Conservation (phyloP, 2,797 vertebrate species). For the Botia kubotai region DNA sequence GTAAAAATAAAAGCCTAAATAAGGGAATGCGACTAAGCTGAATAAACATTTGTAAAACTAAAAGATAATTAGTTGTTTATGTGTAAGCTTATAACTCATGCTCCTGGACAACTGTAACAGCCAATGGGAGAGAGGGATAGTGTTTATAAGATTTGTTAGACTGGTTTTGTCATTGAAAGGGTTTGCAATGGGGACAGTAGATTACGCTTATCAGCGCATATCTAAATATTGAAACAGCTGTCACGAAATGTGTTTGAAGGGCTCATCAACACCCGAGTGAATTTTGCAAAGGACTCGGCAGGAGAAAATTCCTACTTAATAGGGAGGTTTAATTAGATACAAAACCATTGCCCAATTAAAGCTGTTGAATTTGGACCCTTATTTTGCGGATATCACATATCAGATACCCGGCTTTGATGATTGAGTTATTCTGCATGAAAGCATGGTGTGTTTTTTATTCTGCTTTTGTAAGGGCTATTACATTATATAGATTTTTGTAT, state of each 20-base stretch:
- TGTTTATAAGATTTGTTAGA: conserved; percentile 28
- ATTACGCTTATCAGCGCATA: conserved; percentile 27
- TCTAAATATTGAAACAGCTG: conserved; percentile 36
- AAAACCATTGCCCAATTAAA: not conserved
- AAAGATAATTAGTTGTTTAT: conserved; percentile 13
- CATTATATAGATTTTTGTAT: conserved; percentile 9
- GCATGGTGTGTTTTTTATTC: not conserved
- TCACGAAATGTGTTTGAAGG: conserved; percentile 2
- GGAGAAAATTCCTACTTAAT: not conserved
- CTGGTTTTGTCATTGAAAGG: conserved; percentile 8
- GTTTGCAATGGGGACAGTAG: not conserved
- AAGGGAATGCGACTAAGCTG: not conserved
- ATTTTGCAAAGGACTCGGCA: not conserved
- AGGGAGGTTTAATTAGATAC: not conserved
- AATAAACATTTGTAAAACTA: conserved; percentile 17
- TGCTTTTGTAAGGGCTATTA: not conserved
- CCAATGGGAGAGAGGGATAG: not conserved
- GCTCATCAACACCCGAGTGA: not conserved
- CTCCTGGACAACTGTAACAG: too few relatives aligned
- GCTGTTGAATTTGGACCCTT: not conserved
- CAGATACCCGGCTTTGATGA: not conserved
- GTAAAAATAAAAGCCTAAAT: conserved; percentile 32
- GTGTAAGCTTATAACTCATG: too few relatives aligned
- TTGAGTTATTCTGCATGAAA: not conserved
- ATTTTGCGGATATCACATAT: not conserved